Percentiles rank a stretch among this genome's conserved stretches.
These are phyloP conservation scores for Aythya baeri DNA, from an alignment of 2,113 vertebrate species.

Conservation along the genomic window DNA sequence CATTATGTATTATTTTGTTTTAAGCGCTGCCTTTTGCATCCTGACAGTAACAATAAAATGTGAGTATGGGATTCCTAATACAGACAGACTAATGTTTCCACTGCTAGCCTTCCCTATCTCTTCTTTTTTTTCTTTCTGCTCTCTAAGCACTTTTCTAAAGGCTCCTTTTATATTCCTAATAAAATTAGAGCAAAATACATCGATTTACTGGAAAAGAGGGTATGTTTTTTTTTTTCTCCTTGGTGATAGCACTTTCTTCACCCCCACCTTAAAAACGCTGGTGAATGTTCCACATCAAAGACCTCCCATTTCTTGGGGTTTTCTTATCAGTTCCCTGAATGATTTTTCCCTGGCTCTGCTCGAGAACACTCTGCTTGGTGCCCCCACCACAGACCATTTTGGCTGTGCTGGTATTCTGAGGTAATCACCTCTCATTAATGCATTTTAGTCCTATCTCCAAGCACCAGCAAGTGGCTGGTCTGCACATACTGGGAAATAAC, in stretches of 20 bases:
- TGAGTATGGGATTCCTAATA: conserved; percentile 99
- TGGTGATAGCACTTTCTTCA: conserved; percentile 54
- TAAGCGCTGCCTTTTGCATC: conserved; percentile 99
- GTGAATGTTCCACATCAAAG: conserved; percentile 65
- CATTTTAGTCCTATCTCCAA: conserved; percentile 33
- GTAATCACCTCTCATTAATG: conserved; percentile 44
- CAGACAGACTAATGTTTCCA: conserved; percentile 98
- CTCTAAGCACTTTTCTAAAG: conserved; percentile 97
- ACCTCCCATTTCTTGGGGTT: conserved; percentile 46
- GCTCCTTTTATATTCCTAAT: conserved; percentile 97
- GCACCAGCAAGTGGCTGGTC: conserved; percentile 7
- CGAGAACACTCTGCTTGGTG: background rate
- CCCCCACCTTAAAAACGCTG: conserved; percentile 38
- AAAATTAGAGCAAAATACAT: conserved; percentile 90
- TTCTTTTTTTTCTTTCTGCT: conserved; percentile 84
- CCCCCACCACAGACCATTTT: background rate
- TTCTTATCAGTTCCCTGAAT: conserved; percentile 15
- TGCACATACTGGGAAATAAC: conserved; percentile 7
- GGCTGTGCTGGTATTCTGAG: conserved; percentile 8
- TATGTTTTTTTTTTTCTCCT: conserved; percentile 25
- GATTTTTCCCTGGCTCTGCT: background rate
- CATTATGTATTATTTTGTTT: conserved; percentile 99
- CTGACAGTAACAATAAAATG: conserved; percentile 99
- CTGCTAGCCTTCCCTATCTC: conserved; percentile 78
- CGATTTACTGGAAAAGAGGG: conserved; percentile 86